Evolutionary conservation across 2,888 invertebrate species (phyloP).

Genomic region (Agriopis aurantiaria): DNA sequence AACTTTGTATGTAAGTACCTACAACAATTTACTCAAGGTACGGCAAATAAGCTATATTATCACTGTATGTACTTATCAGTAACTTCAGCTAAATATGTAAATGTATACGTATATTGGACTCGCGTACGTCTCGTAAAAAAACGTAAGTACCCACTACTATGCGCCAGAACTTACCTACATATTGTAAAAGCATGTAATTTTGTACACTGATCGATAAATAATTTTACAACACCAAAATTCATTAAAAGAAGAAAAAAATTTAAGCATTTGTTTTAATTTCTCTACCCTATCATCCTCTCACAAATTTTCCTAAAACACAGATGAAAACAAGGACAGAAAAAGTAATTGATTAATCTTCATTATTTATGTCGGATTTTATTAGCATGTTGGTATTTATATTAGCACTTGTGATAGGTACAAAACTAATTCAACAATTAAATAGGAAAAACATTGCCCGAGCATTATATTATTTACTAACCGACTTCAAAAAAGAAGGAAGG

Average conservation of each 20-base stretch:
- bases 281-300: background rate
- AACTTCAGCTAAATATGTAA: slow-evolving; percentile 64
- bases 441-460: background rate
- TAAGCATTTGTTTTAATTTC: slow-evolving; percentile 40
- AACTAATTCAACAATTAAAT: slow-evolving; percentile 4
- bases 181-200: slow-evolving; percentile 83
- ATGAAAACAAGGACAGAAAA: background rate
- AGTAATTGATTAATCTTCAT: background rate
- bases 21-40: slow-evolving; percentile 70
- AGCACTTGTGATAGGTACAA: background rate
- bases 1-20: slow-evolving; percentile 57
- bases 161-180: slow-evolving; percentile 73
- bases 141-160: slow-evolving; percentile 59
- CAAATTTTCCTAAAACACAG: background rate
- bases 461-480: too few relatives aligned
- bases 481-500: too few relatives aligned
- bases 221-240: slow-evolving; percentile 59
- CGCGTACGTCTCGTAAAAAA: slow-evolving; percentile 64
- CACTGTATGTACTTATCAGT: slow-evolving; percentile 52
- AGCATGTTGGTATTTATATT: background rate
- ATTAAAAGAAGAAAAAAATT: slow-evolving; percentile 43
- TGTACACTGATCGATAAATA: slow-evolving; percentile 80
- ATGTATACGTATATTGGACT: slow-evolving; percentile 65
- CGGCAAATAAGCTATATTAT: slow-evolving; percentile 73
- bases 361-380: background rate